Evolutionary conservation across 2,888 invertebrate species (phyloP).

Genomic region (Pandemis heparana): DNA sequence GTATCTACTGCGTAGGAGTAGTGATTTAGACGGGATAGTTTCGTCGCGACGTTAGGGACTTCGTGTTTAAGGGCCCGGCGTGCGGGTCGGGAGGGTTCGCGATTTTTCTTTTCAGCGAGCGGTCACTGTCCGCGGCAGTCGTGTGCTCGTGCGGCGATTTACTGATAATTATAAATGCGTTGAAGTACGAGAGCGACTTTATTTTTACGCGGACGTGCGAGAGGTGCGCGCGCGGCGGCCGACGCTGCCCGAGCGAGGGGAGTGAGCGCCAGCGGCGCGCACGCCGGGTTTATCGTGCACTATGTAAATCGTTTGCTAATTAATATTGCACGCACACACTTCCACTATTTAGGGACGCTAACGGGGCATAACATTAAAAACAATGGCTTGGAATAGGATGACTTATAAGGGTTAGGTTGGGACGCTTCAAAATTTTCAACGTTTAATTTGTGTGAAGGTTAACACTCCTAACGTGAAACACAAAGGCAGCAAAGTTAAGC

Average conservation of each 20-base stretch:
- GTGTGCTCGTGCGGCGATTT: slow-evolving; percentile 82
- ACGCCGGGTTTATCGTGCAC: slow-evolving; percentile 72
- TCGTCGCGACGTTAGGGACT: slow-evolving; percentile 61
- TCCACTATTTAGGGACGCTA: slow-evolving; percentile 74
- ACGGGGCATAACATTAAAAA: slow-evolving; percentile 73
- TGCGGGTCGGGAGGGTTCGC: slow-evolving; percentile 58
- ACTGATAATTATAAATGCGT: slow-evolving; percentile 85
- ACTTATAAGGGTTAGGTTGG: slow-evolving; percentile 62
- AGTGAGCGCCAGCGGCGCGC: slow-evolving; percentile 66
- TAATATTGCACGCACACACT: slow-evolving; percentile 77
- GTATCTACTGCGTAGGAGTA: slow-evolving; percentile 73
- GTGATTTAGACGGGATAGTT: slow-evolving; percentile 56
- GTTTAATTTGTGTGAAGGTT: slow-evolving; percentile 41
- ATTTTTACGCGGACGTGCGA: slow-evolving; percentile 84
- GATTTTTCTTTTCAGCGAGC: slow-evolving; percentile 75
- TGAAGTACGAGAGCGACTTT: slow-evolving; percentile 83
- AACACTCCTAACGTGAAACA: slow-evolving; percentile 36
- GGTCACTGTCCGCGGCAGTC: slow-evolving; percentile 77
- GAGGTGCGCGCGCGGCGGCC: slow-evolving; percentile 73
- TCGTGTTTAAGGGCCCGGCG: slow-evolving; percentile 66
- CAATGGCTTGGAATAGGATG: slow-evolving; percentile 61
- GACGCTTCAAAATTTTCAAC: slow-evolving; percentile 59
- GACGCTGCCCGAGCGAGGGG: slow-evolving; percentile 70
- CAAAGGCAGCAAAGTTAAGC: slow-evolving; percentile 18
- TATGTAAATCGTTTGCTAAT: slow-evolving; percentile 77